phyloP scores from a whole-genome alignment of 2,113 vertebrate genomes.

The Antechinus stuartii region DNA sequence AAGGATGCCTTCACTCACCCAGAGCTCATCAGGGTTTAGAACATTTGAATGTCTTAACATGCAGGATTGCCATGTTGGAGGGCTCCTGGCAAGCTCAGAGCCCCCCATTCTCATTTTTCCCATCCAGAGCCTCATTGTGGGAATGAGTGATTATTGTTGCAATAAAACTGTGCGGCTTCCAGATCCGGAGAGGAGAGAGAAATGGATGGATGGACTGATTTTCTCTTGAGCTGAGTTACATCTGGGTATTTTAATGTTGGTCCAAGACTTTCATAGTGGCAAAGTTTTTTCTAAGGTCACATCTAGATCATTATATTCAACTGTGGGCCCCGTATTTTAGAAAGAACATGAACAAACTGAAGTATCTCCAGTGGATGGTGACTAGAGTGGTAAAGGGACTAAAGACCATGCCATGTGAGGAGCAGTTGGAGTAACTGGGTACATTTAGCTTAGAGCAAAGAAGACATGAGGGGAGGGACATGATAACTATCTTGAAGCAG shows the following conservation, averaged over 20 bases:
- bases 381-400: background rate
- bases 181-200: background rate
- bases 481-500: background rate
- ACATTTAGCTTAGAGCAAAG: background rate
- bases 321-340: background rate
- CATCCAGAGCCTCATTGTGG: slow-evolving; percentile 2
- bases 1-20: slow-evolving; percentile 2
- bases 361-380: background rate
- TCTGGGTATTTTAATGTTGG: background rate
- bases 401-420: background rate
- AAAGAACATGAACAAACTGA: background rate
- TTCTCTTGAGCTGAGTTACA: background rate
- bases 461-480: background rate
- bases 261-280: background rate
- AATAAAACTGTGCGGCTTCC: background rate
- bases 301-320: background rate
- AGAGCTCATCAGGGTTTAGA: background rate
- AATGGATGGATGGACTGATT: background rate
- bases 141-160: slow-evolving; percentile 2
- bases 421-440: background rate
- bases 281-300: background rate
- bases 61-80: background rate
- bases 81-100: background rate
- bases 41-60: background rate
- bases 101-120: background rate